These are phyloP conservation scores for Emydocephalus ijimae DNA, from an alignment of 2,113 vertebrate species.

Conservation along the genomic window DNA sequence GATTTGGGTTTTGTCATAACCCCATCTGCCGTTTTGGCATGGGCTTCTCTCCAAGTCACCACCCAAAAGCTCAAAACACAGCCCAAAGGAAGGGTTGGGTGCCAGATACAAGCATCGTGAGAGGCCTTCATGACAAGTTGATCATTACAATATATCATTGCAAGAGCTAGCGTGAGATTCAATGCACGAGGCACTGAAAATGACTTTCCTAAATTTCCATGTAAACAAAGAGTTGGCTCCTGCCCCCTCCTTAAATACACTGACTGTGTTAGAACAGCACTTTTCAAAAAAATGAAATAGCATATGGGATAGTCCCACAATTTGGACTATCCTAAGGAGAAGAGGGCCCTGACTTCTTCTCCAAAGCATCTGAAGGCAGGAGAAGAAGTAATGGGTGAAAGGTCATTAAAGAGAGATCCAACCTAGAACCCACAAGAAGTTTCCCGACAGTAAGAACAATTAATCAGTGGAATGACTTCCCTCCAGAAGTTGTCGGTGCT, in stretches of 20 bases:
- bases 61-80: background rate
- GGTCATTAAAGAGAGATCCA: background rate
- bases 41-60: background rate
- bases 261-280: background rate
- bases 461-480: background rate
- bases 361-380: background rate
- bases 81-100: background rate
- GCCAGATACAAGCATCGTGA: background rate
- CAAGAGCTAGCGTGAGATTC: background rate
- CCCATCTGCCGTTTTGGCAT: background rate
- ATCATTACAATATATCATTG: background rate
- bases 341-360: background rate
- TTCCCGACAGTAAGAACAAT: background rate
- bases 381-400: background rate
- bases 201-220: background rate
- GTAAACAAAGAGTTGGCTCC: background rate
- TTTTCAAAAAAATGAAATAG: background rate
- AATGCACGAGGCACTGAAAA: background rate
- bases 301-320: background rate
- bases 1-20: background rate
- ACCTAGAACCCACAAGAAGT: background rate
- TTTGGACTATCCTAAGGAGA: background rate
- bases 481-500: no score
- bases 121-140: background rate
- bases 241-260: background rate